These are phyloP conservation scores for Garra rufa DNA, from an alignment of 2,113 vertebrate genomes.

Conservation along the genomic window DNA sequence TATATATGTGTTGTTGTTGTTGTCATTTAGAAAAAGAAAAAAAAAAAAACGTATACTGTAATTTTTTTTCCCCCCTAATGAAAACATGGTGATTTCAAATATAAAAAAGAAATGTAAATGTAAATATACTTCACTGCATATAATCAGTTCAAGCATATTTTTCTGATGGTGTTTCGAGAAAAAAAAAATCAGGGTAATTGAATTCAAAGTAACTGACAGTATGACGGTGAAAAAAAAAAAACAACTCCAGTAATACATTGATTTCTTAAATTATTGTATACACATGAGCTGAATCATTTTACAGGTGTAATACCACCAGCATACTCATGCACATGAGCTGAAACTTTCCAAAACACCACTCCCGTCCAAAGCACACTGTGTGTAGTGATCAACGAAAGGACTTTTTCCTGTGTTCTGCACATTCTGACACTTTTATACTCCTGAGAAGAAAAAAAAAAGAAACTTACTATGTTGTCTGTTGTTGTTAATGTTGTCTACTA, in stretches of 20 bases:
- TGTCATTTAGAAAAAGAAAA: constrained; percentile 84
- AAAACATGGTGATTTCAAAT: constrained; percentile 89
- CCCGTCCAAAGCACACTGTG: constrained; percentile 91
- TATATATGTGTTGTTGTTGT: constrained; percentile 84
- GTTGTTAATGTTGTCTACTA: constrained; percentile 72
- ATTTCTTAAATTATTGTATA: constrained; percentile 72
- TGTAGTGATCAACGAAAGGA: constrained; percentile 79
- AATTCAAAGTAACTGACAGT: constrained; percentile 31
- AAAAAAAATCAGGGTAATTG: constrained; percentile 81
- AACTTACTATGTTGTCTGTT: constrained; percentile 63
- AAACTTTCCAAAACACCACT: constrained; percentile 59
- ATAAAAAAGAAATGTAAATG: constrained; percentile 84
- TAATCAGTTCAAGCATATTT: constrained; percentile 96
- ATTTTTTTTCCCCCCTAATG: constrained; percentile 76
- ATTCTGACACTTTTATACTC: constrained; percentile 79
- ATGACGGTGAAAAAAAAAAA: constrained; percentile 56
- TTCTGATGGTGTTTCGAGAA: constrained; percentile 90
- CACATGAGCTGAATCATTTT: constrained; percentile 81
- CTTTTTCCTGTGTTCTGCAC: constrained; percentile 78
- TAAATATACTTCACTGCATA: constrained; percentile 99
- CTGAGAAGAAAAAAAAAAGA: constrained; percentile 60
- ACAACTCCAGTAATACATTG: constrained; percentile 69
- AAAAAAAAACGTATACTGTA: constrained; percentile 81
- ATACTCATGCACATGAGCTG: constrained; percentile 74
- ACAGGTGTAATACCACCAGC: constrained; percentile 89